Base-by-base conservation (phyloP, 2,888 invertebrate species). In the Campaea margaritaria region DNA sequence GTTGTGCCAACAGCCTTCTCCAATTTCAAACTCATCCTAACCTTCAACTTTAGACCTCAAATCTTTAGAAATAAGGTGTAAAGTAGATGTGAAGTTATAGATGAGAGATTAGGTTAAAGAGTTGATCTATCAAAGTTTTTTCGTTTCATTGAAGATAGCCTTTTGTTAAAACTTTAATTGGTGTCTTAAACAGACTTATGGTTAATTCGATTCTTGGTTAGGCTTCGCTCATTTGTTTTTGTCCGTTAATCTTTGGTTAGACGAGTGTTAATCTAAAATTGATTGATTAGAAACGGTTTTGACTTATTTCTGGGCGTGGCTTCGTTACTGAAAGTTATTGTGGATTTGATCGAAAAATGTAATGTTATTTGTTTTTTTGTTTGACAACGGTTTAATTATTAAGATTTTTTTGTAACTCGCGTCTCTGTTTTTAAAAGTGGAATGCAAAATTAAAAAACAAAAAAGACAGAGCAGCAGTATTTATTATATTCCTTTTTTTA, bases 1-100 rank as follows among this genome's bases (percentile, higher is more conserved):
- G 91, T 90, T 91, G 90, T 91, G 90, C 91, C 91, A 92, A 92
- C 91, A 91, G 85, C 86, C 89, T 87, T 86, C 86, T 87, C 82
- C 69, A 71, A 79, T 88, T 85, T 81, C 84, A 74, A 68, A 61
- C 54, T 15, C 15, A 0, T 2, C 13, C 4, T 0, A 27, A 4
- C 38, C 38, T 43, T 42, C 14, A 9, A 81, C 69, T 71, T 61
- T 79, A 21, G 62, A 66, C 70, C 70, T 65, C 83, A 71, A 27
- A 0, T 0, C 0, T 0, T 0, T 1, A 0, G 0, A 0, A 0
- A 14, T 77, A 81, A 45, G 65, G 80, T 75, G 78, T 81, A 1
- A 52, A 5, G 28, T 70, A 64, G 0, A 9, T 4, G 1, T 3
- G 8, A n/a, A 31, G 31, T 5, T 8, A n/a, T 41, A 64, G 82